Conservation (phyloP, 2,888 invertebrate genomes). For the Galerucella calmariensis region DNA sequence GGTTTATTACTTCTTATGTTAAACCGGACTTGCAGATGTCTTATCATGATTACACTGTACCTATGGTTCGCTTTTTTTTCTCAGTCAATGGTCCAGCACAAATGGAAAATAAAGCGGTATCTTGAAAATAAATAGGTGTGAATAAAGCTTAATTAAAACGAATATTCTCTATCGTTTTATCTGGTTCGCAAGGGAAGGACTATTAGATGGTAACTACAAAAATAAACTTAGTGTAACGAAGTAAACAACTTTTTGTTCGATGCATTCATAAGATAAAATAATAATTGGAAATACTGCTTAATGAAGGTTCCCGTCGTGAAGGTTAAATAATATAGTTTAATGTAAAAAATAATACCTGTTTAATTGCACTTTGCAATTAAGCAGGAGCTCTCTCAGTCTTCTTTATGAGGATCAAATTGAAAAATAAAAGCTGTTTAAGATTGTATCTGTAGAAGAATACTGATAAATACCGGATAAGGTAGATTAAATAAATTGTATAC, state of each 20-base stretch:
- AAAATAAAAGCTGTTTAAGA: constrained; percentile 19
- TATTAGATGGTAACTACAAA: constrained; percentile 8
- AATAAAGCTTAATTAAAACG: neutral
- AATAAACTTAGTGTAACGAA: constrained; percentile 9
- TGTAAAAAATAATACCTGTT: constrained; percentile 20
- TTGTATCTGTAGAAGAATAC: neutral
- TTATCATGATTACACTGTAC: too few species aligned
- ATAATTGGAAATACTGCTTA: constrained; percentile 31
- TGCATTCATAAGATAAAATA: constrained; percentile 25
- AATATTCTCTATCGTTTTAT: constrained; percentile 4
- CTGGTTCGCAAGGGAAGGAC: neutral
- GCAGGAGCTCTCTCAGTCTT: constrained; percentile 11
- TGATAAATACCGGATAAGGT: neutral
- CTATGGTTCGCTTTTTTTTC: too few species aligned
- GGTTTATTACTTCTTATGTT: too few species aligned
- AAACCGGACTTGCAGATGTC: too few species aligned
- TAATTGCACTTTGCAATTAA: constrained; percentile 33
- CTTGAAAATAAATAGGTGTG: neutral
- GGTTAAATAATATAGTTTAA: constrained; percentile 25
- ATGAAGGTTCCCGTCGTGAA: constrained; percentile 10
- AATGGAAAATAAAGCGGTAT: too few species aligned
- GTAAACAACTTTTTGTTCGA: constrained; percentile 20
- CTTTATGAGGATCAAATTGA: constrained; percentile 18
- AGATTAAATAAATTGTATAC: neutral
- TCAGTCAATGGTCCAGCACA: too few species aligned